Evolutionary conservation across 2,888 invertebrate species (phyloP), one percentile per base, ranked within the genome.

Genomic region (Cheilosia vulpina): DNA sequence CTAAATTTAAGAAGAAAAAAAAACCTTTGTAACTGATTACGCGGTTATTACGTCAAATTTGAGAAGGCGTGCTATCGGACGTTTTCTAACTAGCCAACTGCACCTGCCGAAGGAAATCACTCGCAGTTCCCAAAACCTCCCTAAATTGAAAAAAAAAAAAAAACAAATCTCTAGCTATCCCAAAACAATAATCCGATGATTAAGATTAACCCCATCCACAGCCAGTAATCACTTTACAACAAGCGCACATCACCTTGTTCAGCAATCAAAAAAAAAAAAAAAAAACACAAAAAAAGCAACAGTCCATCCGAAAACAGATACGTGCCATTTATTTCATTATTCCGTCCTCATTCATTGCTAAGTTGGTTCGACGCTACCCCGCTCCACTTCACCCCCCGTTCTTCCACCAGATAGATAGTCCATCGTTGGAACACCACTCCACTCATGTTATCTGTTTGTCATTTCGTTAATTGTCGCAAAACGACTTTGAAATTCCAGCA

Each of bases 391-490:
- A 9, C 4, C 50, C 50, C 9, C 13, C 9, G 13, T 2, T 21
- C 1, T 15, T 21, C 52, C 4, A 47, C 4, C 52, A 24, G 15
- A 52, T 24, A 52, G 52, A 52, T 34, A 57, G 24, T 45, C 21
- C 60, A 24, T 13, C 65, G 52, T 24, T 24, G 52, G 38, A 65
- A 65, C 69, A 77, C 58, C 62, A 63, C 43, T 69, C 58, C 58
- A 55, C 62, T 57, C 62, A 57, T 78, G 78, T 71, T 71, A 72
- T 79, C 65, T 72, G 79, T 79, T 65, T 79, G 79, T 72, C 72
- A 66, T 79, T 79, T 79, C 72, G 53, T 79, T 79, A 79, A 79
- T 79, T 79, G 79, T 79, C 72, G 79, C 79, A 79, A 79, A 79
- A 79, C 65, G 79, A 72, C 79, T 71, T 79, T 79, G 79, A 79